These are phyloP conservation scores for Polydrusus cervinus DNA, from an alignment of 2,888 invertebrate genomes.

Conservation along the genomic window DNA sequence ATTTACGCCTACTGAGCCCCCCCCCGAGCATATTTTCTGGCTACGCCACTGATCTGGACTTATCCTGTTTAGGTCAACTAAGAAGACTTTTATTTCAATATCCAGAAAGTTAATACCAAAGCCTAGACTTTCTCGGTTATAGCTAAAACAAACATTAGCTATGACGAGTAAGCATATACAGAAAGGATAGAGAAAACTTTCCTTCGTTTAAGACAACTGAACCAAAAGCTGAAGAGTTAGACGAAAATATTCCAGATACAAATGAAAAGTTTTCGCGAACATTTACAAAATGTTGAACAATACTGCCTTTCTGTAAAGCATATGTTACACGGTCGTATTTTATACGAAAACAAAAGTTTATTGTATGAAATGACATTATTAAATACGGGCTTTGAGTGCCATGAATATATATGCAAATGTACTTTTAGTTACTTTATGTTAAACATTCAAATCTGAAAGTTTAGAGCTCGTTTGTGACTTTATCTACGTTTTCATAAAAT, in stretches of 20 bases:
- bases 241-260: conserved; percentile 39
- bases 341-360: conserved; percentile 33
- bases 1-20: no score
- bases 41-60: no score
- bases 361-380: conserved; percentile 37
- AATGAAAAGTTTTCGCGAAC: conserved; percentile 39
- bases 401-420: conserved; percentile 41
- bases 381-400: conserved; percentile 15
- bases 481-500: background rate
- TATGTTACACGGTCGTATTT: conserved; percentile 34
- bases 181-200: background rate
- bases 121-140: no score
- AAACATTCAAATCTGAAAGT: conserved; percentile 5
- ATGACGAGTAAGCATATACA: no score
- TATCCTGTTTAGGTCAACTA: no score
- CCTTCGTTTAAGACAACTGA: conserved; percentile 15
- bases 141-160: no score
- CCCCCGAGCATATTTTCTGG: no score
- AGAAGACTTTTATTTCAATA: no score
- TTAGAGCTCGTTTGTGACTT: background rate
- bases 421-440: conserved; percentile 20
- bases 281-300: conserved; percentile 42
- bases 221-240: conserved; percentile 18
- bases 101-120: no score
- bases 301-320: conserved; percentile 22